phyloP scores from a whole-genome alignment of 2,113 vertebrate species.

The Pseudolaguvia tuberculata region DNA sequence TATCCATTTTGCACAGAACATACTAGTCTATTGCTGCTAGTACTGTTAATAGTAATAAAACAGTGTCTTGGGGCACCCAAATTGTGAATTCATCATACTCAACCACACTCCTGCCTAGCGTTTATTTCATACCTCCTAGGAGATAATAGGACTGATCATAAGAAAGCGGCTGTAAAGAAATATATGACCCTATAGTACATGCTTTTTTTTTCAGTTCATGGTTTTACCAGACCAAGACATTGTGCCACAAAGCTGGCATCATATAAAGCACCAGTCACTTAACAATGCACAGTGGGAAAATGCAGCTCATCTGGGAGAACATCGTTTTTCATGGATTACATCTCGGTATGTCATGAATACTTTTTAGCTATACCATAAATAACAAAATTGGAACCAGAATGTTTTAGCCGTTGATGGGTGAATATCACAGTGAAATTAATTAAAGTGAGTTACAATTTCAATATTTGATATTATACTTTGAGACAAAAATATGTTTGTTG shows the following conservation, averaged over 20 bases:
- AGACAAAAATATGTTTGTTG: not conserved
- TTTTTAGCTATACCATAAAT: not conserved
- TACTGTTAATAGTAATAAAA: too few species aligned
- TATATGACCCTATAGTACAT: not conserved
- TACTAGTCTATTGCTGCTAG: too few species aligned
- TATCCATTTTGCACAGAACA: too few species aligned
- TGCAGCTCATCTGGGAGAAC: constrained; percentile 26
- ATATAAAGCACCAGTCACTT: constrained; percentile 31
- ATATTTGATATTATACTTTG: not conserved
- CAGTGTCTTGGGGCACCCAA: too few species aligned
- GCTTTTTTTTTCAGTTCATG: constrained; percentile 26
- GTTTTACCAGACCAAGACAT: constrained; percentile 27
- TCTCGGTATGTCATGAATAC: constrained; percentile 41
- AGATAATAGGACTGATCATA: too few species aligned
- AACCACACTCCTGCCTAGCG: too few species aligned
- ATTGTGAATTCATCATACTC: too few species aligned
- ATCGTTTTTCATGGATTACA: constrained; percentile 40
- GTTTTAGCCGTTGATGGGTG: not conserved
- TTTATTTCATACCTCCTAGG: not conserved
- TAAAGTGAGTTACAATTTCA: not conserved
- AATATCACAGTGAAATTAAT: not conserved
- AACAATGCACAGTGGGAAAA: constrained; percentile 29
- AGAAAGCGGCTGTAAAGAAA: not conserved
- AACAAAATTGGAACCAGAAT: not conserved
- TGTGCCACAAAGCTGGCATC: constrained; percentile 29